Evolutionary conservation across 2,888 invertebrate species (phyloP), one percentile per base, ranked within the genome.

Genomic region (Xylota segnis): DNA sequence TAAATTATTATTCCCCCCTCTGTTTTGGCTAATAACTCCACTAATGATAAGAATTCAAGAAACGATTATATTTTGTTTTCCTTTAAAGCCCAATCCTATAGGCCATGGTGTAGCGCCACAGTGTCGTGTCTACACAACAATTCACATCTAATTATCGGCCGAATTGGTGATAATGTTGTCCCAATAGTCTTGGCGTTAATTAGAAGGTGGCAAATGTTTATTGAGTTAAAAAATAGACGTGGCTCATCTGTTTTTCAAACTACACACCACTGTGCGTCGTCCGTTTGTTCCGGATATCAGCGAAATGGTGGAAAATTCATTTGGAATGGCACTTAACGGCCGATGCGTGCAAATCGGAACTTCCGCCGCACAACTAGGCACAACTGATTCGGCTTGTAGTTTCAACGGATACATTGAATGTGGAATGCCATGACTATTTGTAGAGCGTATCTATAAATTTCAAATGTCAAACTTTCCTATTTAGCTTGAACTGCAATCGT

Each of bases 141-240:
- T 61, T 61, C 61, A 45, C 61, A 61, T 61, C 61, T 43, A 61
- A 61, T 61, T 61, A 61, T 14, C 61, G 43, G n/a, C 43, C 43
- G 43, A 6, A 32, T 70, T 58, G 70, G 56, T 58, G 70, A 70
- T 70, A 70, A 70, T 70, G 45, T 58, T 16, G 56, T 34, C 58
- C 45, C 56, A 70, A 70, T 43, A 58, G 34, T 71, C 32, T 56
- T 45, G 71, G 47, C 47, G 71, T 71, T 58, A 71, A 71, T 71
- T 71, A 32, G 47, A 18, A 58, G 34, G 71, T 71, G 68, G 37
- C 27, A 58, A 58, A 34, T 34, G 37, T 58, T 37, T 58, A 34
- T 58, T 58, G 37, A 37, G 16, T 37, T 32, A 58, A 52, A 50
- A 50, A 47, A 47, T 34, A 50, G 10, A 52, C 12, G 23, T 10